Percentiles rank a stretch among this genome's conserved stretches.
These are phyloP conservation scores for Coelinius sp. DNA, from an alignment of 2,888 invertebrate genomes.

Conservation along the genomic window DNA sequence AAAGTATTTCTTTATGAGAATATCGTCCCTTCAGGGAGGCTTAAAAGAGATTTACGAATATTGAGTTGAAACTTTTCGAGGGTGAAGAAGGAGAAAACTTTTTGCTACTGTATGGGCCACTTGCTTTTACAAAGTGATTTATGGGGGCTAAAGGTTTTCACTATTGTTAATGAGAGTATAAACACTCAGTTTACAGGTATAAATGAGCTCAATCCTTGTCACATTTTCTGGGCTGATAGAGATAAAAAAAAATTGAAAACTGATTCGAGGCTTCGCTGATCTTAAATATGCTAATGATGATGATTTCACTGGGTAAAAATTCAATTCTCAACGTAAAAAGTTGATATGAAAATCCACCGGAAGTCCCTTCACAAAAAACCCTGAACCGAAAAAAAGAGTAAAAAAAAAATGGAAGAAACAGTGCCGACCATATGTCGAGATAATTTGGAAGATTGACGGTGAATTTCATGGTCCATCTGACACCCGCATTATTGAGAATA, in stretches of 20 bases:
- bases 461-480: conserved; percentile 66
- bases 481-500: conserved; percentile 49
- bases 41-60: not conserved
- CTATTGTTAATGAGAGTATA: not conserved
- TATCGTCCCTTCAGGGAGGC: not conserved
- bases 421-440: conserved; percentile 42
- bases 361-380: conserved; percentile 15
- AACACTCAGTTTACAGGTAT: too few relatives aligned
- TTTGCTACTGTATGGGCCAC: not conserved
- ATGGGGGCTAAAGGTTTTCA: not conserved
- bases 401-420: not conserved
- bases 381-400: conserved; percentile 1
- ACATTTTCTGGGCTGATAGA: not conserved
- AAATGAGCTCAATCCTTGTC: too few relatives aligned
- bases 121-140: not conserved
- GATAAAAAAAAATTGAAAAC: not conserved
- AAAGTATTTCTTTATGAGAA: not conserved
- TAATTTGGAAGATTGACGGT: conserved; percentile 62
- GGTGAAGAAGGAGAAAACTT: not conserved
- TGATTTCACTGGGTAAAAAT: too few relatives aligned
- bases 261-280: not conserved
- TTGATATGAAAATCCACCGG: not conserved
- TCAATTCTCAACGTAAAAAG: too few relatives aligned
- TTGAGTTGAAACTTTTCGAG: not conserved
- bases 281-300: too few relatives aligned